These are phyloP conservation scores for Argyrosomus regius DNA, from an alignment of 2,797 vertebrate genomes.

Conservation along the genomic window DNA sequence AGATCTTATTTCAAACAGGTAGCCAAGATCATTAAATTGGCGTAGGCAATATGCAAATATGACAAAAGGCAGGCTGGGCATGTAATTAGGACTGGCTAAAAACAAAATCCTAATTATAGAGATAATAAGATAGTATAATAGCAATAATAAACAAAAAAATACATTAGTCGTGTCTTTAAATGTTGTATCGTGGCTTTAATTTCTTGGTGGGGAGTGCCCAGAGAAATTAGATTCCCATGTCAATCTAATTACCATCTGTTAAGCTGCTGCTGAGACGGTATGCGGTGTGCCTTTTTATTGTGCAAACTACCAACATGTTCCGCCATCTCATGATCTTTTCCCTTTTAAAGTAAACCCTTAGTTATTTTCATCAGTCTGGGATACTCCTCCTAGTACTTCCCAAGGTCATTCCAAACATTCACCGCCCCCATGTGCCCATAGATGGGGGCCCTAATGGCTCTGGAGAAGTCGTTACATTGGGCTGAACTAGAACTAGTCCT, in stretches of 20 bases:
- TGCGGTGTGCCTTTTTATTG: conserved; percentile 47
- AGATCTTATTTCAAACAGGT: neutral
- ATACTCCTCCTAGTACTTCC: conserved; percentile 39
- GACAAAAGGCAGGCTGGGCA: neutral
- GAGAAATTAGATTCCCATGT: conserved; percentile 70
- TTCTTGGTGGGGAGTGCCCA: conserved; percentile 34
- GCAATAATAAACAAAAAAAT: conserved; percentile 7
- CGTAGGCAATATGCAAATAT: conserved; percentile 1
- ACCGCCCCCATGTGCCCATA: conserved; percentile 22
- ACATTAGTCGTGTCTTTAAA: conserved; percentile 6
- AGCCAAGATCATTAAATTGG: neutral
- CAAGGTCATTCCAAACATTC: conserved; percentile 55
- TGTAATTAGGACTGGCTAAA: neutral
- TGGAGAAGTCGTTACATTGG: conserved; percentile 64
- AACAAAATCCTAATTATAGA: conserved; percentile 7
- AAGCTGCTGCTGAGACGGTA: conserved; percentile 56
- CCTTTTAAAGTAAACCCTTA: conserved; percentile 49
- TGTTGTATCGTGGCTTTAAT: conserved; percentile 13
- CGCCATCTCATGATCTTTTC: conserved; percentile 53
- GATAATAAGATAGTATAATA: neutral
- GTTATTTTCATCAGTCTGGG: conserved; percentile 58
- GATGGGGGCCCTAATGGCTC: conserved; percentile 37
- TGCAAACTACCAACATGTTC: conserved; percentile 58
- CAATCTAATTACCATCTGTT: conserved; percentile 76
- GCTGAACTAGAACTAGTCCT: conserved; percentile 29